Evolutionary conservation across 2,888 invertebrate genomes (phyloP), one percentile per base, ranked within the genome.

Genomic region (Lissonota sp.): DNA sequence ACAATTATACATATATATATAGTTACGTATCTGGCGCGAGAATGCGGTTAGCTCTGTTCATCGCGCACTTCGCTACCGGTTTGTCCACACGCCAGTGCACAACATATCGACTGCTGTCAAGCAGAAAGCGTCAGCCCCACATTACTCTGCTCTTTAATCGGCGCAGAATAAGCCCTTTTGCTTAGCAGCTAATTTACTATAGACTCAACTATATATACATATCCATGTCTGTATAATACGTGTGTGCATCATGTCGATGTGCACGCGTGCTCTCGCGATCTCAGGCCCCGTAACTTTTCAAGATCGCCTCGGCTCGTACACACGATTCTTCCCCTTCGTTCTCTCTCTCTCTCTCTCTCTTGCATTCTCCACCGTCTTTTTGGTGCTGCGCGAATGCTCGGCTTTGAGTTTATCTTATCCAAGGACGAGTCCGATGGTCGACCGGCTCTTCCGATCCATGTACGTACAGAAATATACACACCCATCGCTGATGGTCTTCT

Each of bases 381-480:
- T 64, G 46, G 39, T 63, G 58, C 49, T 14, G 16, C 12, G 42
- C 8, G 16, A 42, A n/a, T 14, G 63, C 39, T 72, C 16, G 66
- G 60, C 74, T 71, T 66, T 62, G 73, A 71, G 78, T 76, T 78
- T 87, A 84, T 86, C 85, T 85, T 86, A 88, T 88, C 88, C 88
- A 88, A 87, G 87, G 87, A 85, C 87, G 85, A 86, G 84, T 83
- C 77, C 84, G 53, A 53, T n/a, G 39, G 10, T 37, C 63, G 51
- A 79, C 26, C 67, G 62, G 62, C 67, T 51, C 49, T 67, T 26
- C 26, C 26, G 26, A 26, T 51, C 63, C 26, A 26, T 26, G 26
- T 26, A 26, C 26, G 3, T 26, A 26, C 26, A 26, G 26, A 26
- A 26, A 26, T 51, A 49, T 57, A 53, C 12, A 37, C 57, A 26